A percentile compares a stretch with the other conserved stretches of the same genome.
Evolutionary conservation across 2,113 vertebrate genomes (phyloP).

Genomic region (Charina bottae): DNA sequence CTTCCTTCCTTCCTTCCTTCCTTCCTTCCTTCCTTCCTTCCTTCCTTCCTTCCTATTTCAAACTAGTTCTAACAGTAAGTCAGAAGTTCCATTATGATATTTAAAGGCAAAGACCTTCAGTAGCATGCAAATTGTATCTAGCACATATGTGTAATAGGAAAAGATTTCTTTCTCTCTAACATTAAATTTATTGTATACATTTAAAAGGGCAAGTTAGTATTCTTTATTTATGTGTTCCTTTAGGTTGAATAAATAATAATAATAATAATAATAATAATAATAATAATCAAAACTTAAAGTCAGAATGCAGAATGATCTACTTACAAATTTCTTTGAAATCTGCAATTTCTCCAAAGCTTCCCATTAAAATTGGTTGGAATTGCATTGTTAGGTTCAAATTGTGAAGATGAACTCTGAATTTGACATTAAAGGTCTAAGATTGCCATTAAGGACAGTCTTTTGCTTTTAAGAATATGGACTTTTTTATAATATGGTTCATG

Average conservation of each 20-base stretch:
- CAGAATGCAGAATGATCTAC: background rate
- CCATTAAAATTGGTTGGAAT: slow-evolving; percentile 26
- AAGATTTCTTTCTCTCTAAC: background rate
- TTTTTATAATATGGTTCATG: background rate
- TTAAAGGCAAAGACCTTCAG: slow-evolving; percentile 17
- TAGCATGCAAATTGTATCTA: slow-evolving; percentile 6
- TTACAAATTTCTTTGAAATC: slow-evolving; percentile 17
- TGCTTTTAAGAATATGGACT: background rate
- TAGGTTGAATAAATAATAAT: background rate
- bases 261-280: background rate
- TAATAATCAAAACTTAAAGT: background rate
- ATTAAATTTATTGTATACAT: background rate
- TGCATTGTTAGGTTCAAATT: background rate
- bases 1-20: background rate
- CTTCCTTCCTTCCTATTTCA: slow-evolving; percentile 46
- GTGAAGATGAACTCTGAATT: slow-evolving; percentile 5
- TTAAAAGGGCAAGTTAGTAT: background rate
- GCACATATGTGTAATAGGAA: rapidly evolving
- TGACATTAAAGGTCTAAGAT: too few relatives aligned
- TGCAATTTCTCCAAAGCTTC: background rate
- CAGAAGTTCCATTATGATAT: slow-evolving; percentile 52
- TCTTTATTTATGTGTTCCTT: background rate
- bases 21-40: background rate
- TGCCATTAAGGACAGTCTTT: background rate
- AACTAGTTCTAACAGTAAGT: slow-evolving; percentile 32